These are phyloP conservation scores for Trichogramma evanescens DNA, from an alignment of 2,888 invertebrate species.

Conservation along the genomic window DNA sequence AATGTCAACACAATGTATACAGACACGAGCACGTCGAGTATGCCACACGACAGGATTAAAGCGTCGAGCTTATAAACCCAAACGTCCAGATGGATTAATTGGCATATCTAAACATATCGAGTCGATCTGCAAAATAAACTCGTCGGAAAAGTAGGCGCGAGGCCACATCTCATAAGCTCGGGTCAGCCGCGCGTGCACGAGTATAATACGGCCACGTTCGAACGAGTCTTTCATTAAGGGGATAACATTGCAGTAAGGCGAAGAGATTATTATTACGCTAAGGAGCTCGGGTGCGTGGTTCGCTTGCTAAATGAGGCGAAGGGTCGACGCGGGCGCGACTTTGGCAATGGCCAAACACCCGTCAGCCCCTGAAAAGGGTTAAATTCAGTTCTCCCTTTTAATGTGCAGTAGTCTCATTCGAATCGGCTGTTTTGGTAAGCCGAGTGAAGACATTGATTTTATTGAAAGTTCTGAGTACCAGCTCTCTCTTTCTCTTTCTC, in stretches of 20 bases:
- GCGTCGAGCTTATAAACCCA: slow-evolving; percentile 3
- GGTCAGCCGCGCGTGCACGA: slow-evolving; percentile 39
- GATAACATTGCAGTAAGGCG: slow-evolving; percentile 24
- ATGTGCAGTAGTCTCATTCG: slow-evolving; percentile 5
- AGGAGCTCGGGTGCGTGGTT: slow-evolving; percentile 33
- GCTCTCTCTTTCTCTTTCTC: too few species aligned
- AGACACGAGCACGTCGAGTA: slow-evolving; percentile 33
- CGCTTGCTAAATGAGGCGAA: slow-evolving; percentile 44
- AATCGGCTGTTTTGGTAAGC: slow-evolving; percentile 4
- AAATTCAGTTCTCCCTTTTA: slow-evolving; percentile 17
- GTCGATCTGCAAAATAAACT: slow-evolving; percentile 27
- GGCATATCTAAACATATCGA: slow-evolving; percentile 9
- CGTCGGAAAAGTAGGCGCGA: slow-evolving; percentile 23
- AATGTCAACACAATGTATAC: slow-evolving; percentile 1
- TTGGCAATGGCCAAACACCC: slow-evolving; percentile 14
- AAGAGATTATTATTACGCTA: slow-evolving; percentile 43
- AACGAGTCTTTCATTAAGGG: slow-evolving; percentile 47
- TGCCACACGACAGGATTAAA: slow-evolving; percentile 39
- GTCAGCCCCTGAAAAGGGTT: slow-evolving; percentile 33
- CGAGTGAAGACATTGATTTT: too few species aligned
- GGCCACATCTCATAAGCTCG: slow-evolving; percentile 29
- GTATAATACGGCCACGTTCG: slow-evolving; percentile 43
- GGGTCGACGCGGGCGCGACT: slow-evolving; percentile 6
- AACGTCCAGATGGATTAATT: too few species aligned
- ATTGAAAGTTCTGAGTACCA: too few species aligned